Evolutionary conservation across 2,113 vertebrate genomes (phyloP).

Genomic region (Pseudopipra pipra): DNA sequence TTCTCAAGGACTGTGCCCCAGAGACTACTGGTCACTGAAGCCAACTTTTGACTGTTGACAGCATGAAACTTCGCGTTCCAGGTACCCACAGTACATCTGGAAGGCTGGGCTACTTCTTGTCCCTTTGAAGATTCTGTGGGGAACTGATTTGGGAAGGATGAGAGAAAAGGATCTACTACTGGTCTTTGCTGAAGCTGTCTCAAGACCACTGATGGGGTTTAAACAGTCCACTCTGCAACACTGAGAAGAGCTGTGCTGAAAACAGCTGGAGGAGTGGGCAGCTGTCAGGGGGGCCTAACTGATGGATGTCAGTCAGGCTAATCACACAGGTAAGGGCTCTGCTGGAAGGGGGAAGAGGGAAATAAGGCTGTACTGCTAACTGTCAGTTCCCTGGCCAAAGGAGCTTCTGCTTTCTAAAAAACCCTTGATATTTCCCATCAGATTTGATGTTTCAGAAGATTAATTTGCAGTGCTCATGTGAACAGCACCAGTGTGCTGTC

Average conservation of each 20-base stretch:
- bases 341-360: neutral
- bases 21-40: neutral
- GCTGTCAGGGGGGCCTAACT: neutral
- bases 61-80: rapidly evolving
- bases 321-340: neutral
- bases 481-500: neutral
- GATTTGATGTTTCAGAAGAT: neutral
- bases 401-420: neutral
- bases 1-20: neutral
- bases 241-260: neutral
- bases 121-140: neutral
- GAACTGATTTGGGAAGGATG: neutral
- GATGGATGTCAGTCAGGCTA: neutral
- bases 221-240: neutral
- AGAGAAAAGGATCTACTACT: neutral
- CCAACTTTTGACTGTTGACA: neutral
- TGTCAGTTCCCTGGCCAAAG: neutral
- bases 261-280: neutral
- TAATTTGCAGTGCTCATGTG: neutral
- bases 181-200: neutral
- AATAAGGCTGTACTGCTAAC: neutral
- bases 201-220: neutral
- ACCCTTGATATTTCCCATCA: neutral
- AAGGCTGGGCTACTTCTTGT: neutral
- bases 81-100: neutral